Conservation (phyloP, 2,888 invertebrate species). For the Eupsilia transversa region DNA sequence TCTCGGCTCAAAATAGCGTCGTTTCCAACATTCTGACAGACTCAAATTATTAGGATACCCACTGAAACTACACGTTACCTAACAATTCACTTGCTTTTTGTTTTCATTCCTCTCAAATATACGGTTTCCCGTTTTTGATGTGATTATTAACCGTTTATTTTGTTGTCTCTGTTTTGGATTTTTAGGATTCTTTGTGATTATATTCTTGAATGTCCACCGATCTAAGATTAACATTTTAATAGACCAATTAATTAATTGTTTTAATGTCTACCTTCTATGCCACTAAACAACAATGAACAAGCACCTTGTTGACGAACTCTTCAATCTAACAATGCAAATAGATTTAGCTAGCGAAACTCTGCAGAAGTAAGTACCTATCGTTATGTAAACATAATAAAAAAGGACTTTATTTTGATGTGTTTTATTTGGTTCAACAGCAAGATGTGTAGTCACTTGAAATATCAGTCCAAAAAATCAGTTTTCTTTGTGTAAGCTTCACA, state of each 20-base stretch:
- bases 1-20: slow-evolving; percentile 72
- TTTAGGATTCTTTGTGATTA: slow-evolving; percentile 11
- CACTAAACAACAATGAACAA: neutral
- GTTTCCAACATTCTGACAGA: slow-evolving; percentile 72
- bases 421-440: too few species aligned
- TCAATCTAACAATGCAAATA: neutral
- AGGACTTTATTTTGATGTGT: too few species aligned
- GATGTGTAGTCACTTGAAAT: too few species aligned
- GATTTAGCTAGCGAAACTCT: too few species aligned
- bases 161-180: slow-evolving; percentile 21
- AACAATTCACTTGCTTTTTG: slow-evolving; percentile 62
- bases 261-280: neutral
- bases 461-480: too few species aligned
- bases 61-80: slow-evolving; percentile 67
- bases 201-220: neutral
- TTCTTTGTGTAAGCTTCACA: too few species aligned
- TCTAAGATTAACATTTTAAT: slow-evolving; percentile 14
- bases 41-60: slow-evolving; percentile 72
- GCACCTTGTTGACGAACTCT: neutral
- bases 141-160: slow-evolving; percentile 59
- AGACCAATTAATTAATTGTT: slow-evolving; percentile 17
- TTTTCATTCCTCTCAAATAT: slow-evolving; percentile 55
- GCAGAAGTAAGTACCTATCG: too few species aligned
- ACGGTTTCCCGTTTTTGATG: slow-evolving; percentile 58
- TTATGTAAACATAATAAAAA: too few species aligned